Conservation (phyloP, 2,113 vertebrate species). For the Uropsilus gracilis region DNA sequence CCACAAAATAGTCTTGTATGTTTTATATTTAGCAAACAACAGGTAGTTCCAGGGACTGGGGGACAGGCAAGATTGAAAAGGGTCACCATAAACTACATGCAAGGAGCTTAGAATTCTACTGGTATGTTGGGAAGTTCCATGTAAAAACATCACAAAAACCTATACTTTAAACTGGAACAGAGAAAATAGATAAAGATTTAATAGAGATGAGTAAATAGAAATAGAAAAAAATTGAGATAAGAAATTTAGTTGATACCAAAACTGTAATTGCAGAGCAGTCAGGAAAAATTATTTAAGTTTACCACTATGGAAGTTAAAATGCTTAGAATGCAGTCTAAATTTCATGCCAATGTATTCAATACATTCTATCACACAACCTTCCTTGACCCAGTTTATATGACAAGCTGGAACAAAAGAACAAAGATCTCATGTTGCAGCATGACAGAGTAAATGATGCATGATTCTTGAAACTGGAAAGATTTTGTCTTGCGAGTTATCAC, state of each 20-base stretch:
- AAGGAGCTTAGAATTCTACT: background rate
- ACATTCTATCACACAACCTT: background rate
- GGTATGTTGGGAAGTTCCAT: background rate
- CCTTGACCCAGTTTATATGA: background rate
- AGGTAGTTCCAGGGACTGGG: background rate
- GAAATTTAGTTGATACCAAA: conserved; percentile 47
- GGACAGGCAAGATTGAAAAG: background rate
- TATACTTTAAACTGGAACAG: background rate
- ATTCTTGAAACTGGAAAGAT: background rate
- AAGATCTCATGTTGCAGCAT: background rate
- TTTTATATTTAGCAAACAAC: background rate
- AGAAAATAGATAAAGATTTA: background rate
- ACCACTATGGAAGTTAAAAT: background rate
- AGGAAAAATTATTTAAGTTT: background rate
- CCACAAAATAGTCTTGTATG: background rate
- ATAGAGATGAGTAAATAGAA: background rate
- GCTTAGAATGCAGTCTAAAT: background rate
- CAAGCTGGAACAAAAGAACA: background rate
- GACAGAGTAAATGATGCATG: background rate
- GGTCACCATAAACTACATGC: background rate
- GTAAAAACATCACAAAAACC: background rate
- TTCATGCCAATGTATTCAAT: background rate
- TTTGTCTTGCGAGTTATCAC: background rate
- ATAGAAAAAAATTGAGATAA: background rate
- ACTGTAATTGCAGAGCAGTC: conserved; percentile 20